Evolutionary conservation across 2,797 vertebrate species (phyloP), one percentile per base, ranked within the genome.

Genomic region (Momotus momota): DNA sequence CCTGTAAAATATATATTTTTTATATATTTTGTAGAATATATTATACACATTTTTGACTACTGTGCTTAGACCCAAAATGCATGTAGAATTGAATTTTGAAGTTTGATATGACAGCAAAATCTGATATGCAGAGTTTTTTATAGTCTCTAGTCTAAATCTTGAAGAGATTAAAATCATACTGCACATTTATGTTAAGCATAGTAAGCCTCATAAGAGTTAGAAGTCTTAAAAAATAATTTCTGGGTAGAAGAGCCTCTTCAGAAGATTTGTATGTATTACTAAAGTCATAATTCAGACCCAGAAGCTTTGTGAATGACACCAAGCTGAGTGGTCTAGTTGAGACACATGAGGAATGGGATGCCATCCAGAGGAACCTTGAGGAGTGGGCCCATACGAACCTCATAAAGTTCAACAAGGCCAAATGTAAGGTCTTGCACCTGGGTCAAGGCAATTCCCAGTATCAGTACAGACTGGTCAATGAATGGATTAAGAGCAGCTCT

Each of bases 171-270:
- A 77, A 66, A 80, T 77, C 4, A 27, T 73, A 65, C 52, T 77
- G 27, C 1, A 45, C 21, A 14, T 71, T 82, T 82, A 17, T 57
- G 7, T 49, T 80, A 60, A 91, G n/a, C 54, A 4, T 65, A 29
- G 21, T 19, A 35, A 65, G 2, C 17, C 12, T 71, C 0, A 0
- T 35, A 14, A 73, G 6, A 48, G 3, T 41, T 46, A 41, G 3
- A 20, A 46, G 18, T 60, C 43, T 55, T 41, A 41, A 67, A 72
- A 84, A 88, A 8, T 33, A 19, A 12, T 54, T 75, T 80, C 26
- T 80, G 26, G 3, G 18, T 29, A 72, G 18, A 67, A 41, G 69
- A 38, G 1, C 6, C 41, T 75, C 4, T 67, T 69, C n/a, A 55
- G 45, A 15, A 86, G 41, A 33, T 12, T 38, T 12, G 1, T 23